These are phyloP conservation scores for Cerastis leucographa DNA, from an alignment of 2,888 invertebrate genomes.

Conservation along the genomic window DNA sequence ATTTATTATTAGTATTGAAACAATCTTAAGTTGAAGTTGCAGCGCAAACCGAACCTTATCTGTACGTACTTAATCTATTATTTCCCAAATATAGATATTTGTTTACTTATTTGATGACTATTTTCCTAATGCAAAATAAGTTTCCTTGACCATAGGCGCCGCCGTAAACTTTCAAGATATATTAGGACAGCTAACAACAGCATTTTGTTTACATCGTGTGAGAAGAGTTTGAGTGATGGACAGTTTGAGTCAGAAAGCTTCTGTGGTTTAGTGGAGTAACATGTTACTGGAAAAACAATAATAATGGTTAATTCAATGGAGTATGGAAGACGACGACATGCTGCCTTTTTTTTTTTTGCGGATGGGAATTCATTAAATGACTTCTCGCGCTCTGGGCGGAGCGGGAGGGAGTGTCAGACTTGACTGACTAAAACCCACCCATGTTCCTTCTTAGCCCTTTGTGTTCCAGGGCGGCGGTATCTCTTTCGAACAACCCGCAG, in stretches of 20 bases:
- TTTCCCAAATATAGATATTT: neutral
- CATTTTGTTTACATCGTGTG: neutral
- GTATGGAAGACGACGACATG: no score
- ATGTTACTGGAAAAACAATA: conserved; percentile 3
- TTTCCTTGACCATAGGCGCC: conserved; percentile 6
- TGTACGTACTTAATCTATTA: neutral
- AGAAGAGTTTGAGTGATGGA: conserved; percentile 7
- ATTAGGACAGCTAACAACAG: neutral
- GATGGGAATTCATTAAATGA: no score
- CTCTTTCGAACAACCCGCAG: no score
- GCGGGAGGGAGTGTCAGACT: no score
- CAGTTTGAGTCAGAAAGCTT: conserved; percentile 41
- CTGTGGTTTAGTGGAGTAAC: conserved; percentile 12
- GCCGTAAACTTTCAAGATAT: neutral
- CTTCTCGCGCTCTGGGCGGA: no score
- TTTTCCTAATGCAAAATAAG: neutral
- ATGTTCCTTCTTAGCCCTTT: no score
- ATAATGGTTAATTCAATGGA: neutral
- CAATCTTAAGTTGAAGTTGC: neutral
- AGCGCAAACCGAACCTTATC: neutral
- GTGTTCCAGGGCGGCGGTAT: no score
- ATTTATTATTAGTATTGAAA: neutral
- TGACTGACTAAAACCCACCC: no score
- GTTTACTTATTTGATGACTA: neutral
- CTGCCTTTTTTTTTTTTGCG: no score